phyloP scores from a whole-genome alignment of 2,888 invertebrate genomes.

The Deroplatys truncata region DNA sequence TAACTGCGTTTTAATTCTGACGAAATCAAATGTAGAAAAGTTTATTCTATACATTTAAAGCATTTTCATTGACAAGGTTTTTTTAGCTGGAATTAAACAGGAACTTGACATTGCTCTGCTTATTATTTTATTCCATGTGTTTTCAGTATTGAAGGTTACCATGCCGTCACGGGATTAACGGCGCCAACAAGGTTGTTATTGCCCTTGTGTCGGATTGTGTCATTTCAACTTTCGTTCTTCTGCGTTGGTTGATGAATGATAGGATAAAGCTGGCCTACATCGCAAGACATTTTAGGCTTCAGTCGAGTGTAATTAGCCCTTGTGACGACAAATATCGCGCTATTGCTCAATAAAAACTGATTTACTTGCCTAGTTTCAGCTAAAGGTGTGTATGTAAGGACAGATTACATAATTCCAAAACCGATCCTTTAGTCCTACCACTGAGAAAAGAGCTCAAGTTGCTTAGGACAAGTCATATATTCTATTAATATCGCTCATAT shows the following conservation, averaged over 20 bases:
- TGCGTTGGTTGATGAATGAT: not conserved
- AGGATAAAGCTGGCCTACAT: not conserved
- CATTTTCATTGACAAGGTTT: too few relatives aligned
- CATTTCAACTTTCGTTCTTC: not conserved
- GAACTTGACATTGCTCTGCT: not conserved
- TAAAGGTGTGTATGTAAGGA: too few relatives aligned
- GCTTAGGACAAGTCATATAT: too few relatives aligned
- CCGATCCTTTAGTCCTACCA: too few relatives aligned
- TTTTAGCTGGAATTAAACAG: too few relatives aligned
- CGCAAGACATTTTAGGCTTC: not conserved
- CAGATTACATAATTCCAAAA: too few relatives aligned
- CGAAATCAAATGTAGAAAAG: too few relatives aligned
- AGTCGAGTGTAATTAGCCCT: not conserved
- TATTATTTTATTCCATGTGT: not conserved
- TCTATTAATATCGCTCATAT: too few relatives aligned
- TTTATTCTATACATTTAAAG: too few relatives aligned
- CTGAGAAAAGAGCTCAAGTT: too few relatives aligned
- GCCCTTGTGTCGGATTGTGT: not conserved
- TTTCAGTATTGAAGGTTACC: not conserved
- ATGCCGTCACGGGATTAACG: not conserved
- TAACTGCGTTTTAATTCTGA: too few relatives aligned
- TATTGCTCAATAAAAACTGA: not conserved
- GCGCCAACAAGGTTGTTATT: not conserved
- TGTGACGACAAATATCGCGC: not conserved
- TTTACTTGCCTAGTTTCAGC: too few relatives aligned